Evolutionary conservation across 2,797 vertebrate genomes (phyloP), one percentile per base, ranked within the genome.

Genomic region (Malacoraja senta): DNA sequence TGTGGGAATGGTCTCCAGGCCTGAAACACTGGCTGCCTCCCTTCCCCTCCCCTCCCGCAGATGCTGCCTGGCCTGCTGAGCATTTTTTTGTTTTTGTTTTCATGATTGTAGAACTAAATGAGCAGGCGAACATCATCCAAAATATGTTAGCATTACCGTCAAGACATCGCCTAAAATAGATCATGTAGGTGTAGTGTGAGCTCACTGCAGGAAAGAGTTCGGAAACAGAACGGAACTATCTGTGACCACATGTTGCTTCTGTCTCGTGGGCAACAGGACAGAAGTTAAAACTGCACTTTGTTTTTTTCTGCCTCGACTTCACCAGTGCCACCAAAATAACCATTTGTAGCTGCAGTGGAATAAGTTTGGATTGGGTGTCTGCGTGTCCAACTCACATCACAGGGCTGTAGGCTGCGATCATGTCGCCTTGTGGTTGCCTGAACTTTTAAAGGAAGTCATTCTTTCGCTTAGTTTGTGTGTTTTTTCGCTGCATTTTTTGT

Each of bases 391-490:
- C 38, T 91, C 38, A 74, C 38, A 74, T 15, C 71, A 74, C 3
- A 74, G 10, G 6, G 35, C 26, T 92, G 71, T 76, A 38, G 68
- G 90, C 65, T 71, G 65, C 15, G 15, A 21, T 71, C n/a, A 71
- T 90, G 86, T 76, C n/a, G 72, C 21, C 15, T 74, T 92, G 90
- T 76, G 90, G 90, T 92, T 76, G 71, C 24, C 90, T 58, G 71
- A 92, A n/a, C 26, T 12, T 19, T 92, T 76, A 92, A 72, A 92
- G 90, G 90, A 92, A 92, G 90, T 92, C 71, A n/a, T 35, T 32
- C 61, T 24, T 77, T 77, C 79, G 38, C 61, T 26, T 19, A 13
- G 21, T 92, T 92, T 35, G 38, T 53, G 71, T 38, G 15, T 26
- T 44, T 9, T 26, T 53, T 19, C 0, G 71, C 15, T 29, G 26